Conservation (phyloP, 2,888 invertebrate species). For the Brachylomia viminalis region DNA sequence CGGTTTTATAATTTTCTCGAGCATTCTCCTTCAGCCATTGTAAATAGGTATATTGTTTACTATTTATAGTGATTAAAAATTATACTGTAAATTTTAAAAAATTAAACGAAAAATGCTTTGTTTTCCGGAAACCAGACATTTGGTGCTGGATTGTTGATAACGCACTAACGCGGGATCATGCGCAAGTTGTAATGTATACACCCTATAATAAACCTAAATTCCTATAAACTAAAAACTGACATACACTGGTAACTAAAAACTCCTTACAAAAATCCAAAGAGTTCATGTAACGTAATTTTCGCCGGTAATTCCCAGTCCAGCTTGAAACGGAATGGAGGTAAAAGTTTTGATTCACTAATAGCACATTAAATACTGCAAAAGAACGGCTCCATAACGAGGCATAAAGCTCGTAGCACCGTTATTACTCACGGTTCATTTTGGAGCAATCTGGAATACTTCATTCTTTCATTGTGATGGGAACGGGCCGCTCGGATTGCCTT, state of each 20-base stretch:
- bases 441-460: conserved; percentile 75
- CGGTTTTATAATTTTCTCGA: not conserved
- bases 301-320: conserved; percentile 47
- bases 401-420: conserved; percentile 68
- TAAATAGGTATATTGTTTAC: not conserved
- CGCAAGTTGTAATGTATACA: not conserved
- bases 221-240: not conserved
- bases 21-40: not conserved
- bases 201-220: not conserved
- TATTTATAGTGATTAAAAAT: no score
- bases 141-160: not conserved
- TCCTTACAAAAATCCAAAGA: conserved; percentile 37
- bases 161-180: no score
- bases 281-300: conserved; percentile 35
- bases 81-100: no score
- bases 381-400: conserved; percentile 71
- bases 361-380: conserved; percentile 73
- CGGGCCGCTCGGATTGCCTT: conserved; percentile 41
- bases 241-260: not conserved
- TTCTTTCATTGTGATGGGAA: conserved; percentile 64
- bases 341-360: conserved; percentile 78
- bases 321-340: conserved; percentile 59
- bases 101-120: no score
- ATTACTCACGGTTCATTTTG: conserved; percentile 75
- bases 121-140: not conserved